A percentile compares a stretch with the other conserved stretches of the same genome.
phyloP scores from a whole-genome alignment of 2,888 invertebrate genomes.

The Dryobotodes eremita region DNA sequence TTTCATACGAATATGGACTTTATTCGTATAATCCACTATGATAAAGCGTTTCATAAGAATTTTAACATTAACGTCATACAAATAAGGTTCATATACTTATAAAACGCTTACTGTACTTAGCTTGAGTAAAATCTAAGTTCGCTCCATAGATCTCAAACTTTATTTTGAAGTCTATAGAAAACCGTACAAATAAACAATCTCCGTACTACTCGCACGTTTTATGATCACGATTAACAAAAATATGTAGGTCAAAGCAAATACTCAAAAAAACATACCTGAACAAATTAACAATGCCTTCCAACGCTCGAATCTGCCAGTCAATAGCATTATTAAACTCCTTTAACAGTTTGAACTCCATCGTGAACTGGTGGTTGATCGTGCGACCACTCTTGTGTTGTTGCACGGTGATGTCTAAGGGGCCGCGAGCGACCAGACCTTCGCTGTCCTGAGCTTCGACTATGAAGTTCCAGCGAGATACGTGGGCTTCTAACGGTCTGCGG shows the following conservation, averaged over 20 bases:
- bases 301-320: constrained; percentile 94
- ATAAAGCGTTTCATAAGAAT: background rate
- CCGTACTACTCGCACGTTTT: background rate
- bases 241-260: background rate
- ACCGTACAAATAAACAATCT: background rate
- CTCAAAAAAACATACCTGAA: constrained; percentile 78
- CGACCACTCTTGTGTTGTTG: constrained; percentile 95
- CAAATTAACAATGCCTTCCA: constrained; percentile 90
- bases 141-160: background rate
- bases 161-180: background rate
- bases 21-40: background rate
- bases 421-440: constrained; percentile 93
- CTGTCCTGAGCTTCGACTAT: constrained; percentile 95
- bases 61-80: background rate
- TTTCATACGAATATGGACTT: too few species aligned
- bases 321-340: constrained; percentile 91
- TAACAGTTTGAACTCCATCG: constrained; percentile 91
- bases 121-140: background rate
- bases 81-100: background rate
- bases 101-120: background rate
- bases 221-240: background rate
- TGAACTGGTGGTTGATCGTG: constrained; percentile 95
- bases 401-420: constrained; percentile 94
- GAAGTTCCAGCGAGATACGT: constrained; percentile 95
- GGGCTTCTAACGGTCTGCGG: constrained; percentile 94